Conservation (phyloP, 2,113 vertebrate genomes). For the Eretmochelys imbricata region DNA sequence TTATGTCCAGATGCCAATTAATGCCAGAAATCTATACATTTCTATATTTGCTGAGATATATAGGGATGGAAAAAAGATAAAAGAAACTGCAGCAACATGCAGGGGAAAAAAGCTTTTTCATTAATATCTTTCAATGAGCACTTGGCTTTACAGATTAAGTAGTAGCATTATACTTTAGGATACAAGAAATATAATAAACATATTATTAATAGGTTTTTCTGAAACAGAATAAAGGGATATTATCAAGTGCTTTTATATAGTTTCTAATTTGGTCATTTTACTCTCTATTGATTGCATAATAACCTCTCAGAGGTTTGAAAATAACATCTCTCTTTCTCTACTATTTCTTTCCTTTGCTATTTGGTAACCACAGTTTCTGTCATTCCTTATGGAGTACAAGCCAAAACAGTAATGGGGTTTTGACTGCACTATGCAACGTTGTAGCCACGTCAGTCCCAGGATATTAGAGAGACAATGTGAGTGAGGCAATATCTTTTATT, state of each 20-base stretch:
- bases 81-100: neutral
- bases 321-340: neutral
- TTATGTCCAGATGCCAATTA: neutral
- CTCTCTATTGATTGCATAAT: constrained; percentile 22
- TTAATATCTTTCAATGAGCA: neutral
- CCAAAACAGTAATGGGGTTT: neutral
- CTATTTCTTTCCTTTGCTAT: neutral
- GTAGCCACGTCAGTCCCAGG: too few species aligned
- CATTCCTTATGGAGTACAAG: neutral
- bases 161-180: neutral
- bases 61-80: neutral
- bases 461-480: too few species aligned
- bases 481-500: too few species aligned
- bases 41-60: neutral
- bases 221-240: neutral
- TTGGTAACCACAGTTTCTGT: neutral
- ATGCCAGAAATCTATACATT: neutral
- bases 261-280: constrained; percentile 25
- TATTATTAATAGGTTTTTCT: constrained; percentile 7
- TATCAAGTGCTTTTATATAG: constrained; percentile 3
- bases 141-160: neutral
- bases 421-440: neutral
- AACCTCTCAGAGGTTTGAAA: constrained; percentile 13
- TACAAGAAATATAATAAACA: neutral
- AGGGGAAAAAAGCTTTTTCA: neutral